A percentile compares a stretch with the other conserved stretches of the same genome.
Evolutionary conservation across 30 jellyfish, hydroid and myxozoan species (phyloP).

Genomic region (Aurelia aurita): DNA sequence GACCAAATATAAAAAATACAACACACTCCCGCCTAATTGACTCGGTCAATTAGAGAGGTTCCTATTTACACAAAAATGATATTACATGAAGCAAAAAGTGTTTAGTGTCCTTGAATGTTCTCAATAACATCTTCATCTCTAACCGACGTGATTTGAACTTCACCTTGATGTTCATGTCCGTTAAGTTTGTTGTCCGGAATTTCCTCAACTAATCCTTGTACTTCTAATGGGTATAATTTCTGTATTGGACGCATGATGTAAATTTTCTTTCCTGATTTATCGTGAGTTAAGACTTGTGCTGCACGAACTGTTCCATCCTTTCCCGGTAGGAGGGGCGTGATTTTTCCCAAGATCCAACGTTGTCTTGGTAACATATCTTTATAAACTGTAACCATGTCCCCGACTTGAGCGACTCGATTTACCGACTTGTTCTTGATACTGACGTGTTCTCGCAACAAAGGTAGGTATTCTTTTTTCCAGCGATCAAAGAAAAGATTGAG

Average conservation of each 20-base stretch:
- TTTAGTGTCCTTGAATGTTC: no score
- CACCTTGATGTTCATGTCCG: no score
- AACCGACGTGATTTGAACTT: no score
- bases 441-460: neutral
- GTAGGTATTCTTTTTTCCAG: neutral
- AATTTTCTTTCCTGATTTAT: neutral
- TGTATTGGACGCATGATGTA: neutral
- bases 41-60: no score
- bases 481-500: neutral
- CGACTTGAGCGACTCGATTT: neutral
- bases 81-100: no score
- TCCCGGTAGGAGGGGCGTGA: neutral
- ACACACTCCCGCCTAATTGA: no score
- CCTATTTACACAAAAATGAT: no score
- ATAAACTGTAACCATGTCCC: neutral
- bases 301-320: constrained; percentile 16
- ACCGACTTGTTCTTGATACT: neutral
- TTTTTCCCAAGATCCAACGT: constrained; percentile 6
- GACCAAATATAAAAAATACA: no score
- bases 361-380: neutral
- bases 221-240: constrained; percentile 7
- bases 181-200: no score
- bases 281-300: neutral
- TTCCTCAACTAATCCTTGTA: no score
- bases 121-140: no score